Evolutionary conservation across 2,888 invertebrate genomes (phyloP), one percentile per base, ranked within the genome.

Genomic region (Hypomecis punctinalis): DNA sequence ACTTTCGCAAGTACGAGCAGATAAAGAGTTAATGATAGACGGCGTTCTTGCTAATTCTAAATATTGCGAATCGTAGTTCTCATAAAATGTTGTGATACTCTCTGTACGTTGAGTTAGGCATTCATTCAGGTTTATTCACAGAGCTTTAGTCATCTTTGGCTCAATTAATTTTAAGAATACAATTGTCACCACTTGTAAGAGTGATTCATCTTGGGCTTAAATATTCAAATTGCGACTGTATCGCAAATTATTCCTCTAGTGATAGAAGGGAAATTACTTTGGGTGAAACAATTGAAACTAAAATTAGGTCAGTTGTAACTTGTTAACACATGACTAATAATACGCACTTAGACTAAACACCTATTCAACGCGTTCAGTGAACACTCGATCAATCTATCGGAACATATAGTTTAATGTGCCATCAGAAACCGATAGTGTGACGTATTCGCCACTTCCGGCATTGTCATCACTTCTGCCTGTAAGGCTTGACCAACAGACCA

Each of bases 1-100:
- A 56, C 39, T 47, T 56, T 56, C 56, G 56, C 47, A 46, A 46
- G 40, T 56, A 47, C 23, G 23, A 23, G 23, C 7, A 47, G 47
- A 56, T 56, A n/a, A 36, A 8, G 39, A 39, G 40, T 56, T 40
- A 23, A 56, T 56, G 39, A 47, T 40, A 39, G 39, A 23, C 5
- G n/a, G 9, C 5, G 37, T 46, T 55, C 47, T 47, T 39, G 40
- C 52, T 10, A 52, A 13, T 52, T 40, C 10, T 40, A 42, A 52
- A 52, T 39, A 23, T 40, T 52, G 6, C 23, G 2, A n/a, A 40
- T 40, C 23, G 36, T 37, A 49, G 49, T 35, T 35, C n/a, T 48
- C 10, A 35, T 48, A 3, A n/a, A 11, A 37, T 37, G 7, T 33
- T 9, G 6, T 35, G n/a, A n/a, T 36, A 6, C 36, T 36, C 7